Conservation (phyloP, 2,797 vertebrate species). For the Forpus xanthops region DNA sequence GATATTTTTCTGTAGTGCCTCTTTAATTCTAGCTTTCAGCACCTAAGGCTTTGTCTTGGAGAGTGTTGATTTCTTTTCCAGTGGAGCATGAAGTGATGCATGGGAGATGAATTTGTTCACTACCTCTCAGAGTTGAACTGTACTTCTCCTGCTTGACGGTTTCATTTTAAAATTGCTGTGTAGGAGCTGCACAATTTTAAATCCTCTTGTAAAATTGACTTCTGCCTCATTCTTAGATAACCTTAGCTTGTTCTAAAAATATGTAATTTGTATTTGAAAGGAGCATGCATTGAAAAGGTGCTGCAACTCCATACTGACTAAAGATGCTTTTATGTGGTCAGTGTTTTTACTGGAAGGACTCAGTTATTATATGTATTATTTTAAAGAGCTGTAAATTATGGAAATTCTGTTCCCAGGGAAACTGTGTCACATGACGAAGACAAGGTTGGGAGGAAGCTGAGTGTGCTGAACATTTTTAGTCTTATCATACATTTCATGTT, state of each 20-base stretch:
- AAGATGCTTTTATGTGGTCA: background rate
- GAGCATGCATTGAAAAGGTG: background rate
- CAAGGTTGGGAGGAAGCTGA: background rate
- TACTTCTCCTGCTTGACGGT: background rate
- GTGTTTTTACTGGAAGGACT: background rate
- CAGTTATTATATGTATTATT: background rate
- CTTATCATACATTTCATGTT: background rate
- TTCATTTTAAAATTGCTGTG: background rate
- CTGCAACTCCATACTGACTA: background rate
- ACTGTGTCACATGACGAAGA: background rate
- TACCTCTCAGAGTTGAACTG: background rate
- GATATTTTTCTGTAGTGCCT: background rate
- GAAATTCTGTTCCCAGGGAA: background rate
- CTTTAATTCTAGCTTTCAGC: background rate
- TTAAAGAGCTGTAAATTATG: background rate
- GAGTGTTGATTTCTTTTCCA: background rate
- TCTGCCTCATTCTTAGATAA: background rate
- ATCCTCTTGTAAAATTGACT: background rate
- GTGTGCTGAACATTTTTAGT: background rate
- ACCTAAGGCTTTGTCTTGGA: background rate
- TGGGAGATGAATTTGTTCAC: background rate
- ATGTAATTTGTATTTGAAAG: background rate
- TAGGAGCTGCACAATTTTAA: background rate
- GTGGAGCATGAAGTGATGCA: background rate
- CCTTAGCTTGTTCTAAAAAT: background rate